These are phyloP conservation scores for Spialia ferax DNA, from an alignment of 2,888 invertebrate species.

Conservation along the genomic window DNA sequence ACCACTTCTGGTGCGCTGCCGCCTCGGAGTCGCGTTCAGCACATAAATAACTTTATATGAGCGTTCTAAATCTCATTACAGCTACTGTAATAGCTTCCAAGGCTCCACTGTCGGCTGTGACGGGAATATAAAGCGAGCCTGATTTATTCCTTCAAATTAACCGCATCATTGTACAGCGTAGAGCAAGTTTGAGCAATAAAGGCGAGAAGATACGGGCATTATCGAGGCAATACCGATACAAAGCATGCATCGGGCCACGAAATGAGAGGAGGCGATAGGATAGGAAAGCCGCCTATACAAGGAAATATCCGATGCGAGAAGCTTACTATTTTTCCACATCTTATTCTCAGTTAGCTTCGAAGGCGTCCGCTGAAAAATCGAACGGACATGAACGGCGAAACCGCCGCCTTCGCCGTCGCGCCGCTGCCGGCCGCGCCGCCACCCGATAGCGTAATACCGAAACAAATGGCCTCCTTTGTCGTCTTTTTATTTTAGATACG, in stretches of 20 bases:
- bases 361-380: constrained; percentile 63
- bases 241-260: constrained; percentile 44
- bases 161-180: constrained; percentile 60
- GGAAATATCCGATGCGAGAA: constrained; percentile 57
- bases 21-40: constrained; percentile 60
- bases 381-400: constrained; percentile 56
- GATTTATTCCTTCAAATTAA: constrained; percentile 78
- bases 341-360: constrained; percentile 49
- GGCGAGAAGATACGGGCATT: constrained; percentile 35
- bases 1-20: constrained; percentile 44
- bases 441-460: constrained; percentile 78
- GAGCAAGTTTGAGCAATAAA: constrained; percentile 48
- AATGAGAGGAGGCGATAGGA: constrained; percentile 43
- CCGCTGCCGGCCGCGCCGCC: constrained; percentile 55
- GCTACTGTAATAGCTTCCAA: constrained; percentile 80
- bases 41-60: constrained; percentile 84
- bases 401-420: constrained; percentile 51
- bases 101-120: constrained; percentile 77
- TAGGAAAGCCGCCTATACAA: constrained; percentile 24
- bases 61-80: constrained; percentile 83
- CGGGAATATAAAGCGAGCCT: constrained; percentile 80
- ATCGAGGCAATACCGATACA: constrained; percentile 27
- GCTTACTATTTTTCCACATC: constrained; percentile 61
- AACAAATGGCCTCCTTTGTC: constrained; percentile 78
- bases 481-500: constrained; percentile 71